A percentile compares a stretch with the other conserved stretches of the same genome.
phyloP scores from a whole-genome alignment of 2,888 invertebrate species.

The Antheraea assamensis region DNA sequence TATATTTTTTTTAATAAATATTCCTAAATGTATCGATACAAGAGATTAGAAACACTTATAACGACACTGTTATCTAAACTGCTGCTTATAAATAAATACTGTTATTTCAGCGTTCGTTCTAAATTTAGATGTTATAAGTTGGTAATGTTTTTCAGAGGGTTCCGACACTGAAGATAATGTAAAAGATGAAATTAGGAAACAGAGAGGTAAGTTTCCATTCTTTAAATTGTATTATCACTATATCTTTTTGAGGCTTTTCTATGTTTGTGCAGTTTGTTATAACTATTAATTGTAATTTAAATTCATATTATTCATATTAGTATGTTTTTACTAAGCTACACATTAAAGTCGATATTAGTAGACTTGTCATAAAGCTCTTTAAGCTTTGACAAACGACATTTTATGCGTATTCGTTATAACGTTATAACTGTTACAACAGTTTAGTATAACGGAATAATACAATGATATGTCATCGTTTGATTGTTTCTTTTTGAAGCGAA shows the following conservation, averaged over 20 bases:
- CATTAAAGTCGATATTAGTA: background rate
- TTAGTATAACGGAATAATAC: no score
- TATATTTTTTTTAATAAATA: no score
- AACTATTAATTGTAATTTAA: background rate
- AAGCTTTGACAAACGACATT: no score
- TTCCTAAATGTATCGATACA: no score
- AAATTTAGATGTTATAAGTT: constrained; percentile 58
- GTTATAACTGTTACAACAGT: no score
- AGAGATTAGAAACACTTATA: no score
- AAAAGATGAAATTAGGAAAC: constrained; percentile 68
- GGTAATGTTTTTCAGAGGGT: constrained; percentile 74
- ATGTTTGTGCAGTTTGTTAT: background rate
- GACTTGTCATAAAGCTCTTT: no score
- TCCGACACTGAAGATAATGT: constrained; percentile 76
- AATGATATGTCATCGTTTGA: no score
- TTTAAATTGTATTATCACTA: background rate
- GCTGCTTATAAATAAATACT: no score
- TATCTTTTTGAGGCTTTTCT: background rate
- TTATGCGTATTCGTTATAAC: no score
- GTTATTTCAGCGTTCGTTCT: background rate
- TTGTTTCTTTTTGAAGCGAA: no score
- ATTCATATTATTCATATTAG: background rate
- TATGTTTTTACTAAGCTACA: background rate
- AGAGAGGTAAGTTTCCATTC: constrained; percentile 60
- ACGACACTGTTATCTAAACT: no score